phyloP scores from a whole-genome alignment of 2,888 invertebrate species.

The Escarpia spicata region DNA sequence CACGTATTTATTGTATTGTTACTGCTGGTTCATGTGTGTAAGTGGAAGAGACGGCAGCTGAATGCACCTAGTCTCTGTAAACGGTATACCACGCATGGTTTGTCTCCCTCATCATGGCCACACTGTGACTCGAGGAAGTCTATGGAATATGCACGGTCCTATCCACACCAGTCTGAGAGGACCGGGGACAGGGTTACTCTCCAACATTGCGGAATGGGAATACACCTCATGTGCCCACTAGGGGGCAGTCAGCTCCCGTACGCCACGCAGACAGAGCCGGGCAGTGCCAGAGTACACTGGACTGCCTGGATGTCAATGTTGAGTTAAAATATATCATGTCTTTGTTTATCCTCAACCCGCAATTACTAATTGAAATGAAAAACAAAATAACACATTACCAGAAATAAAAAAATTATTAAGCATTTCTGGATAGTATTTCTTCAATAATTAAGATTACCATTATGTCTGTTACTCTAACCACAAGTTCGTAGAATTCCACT shows the following conservation, averaged over 20 bases:
- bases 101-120: slow-evolving; percentile 2
- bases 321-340: not conserved
- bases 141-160: slow-evolving; percentile 16
- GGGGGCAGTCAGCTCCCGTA: not conserved
- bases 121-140: not conserved
- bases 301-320: not conserved
- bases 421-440: not conserved
- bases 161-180: not conserved
- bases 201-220: slow-evolving; percentile 13
- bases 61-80: not conserved
- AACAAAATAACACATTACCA: not conserved
- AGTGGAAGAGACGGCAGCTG: not conserved
- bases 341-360: not conserved
- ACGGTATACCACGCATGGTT: not conserved
- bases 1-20: not conserved
- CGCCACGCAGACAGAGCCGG: slow-evolving; percentile 3
- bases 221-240: slow-evolving; percentile 16
- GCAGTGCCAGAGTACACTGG: slow-evolving; percentile 16
- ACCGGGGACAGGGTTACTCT: not conserved
- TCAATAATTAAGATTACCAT: too few species aligned
- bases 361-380: not conserved
- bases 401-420: not conserved
- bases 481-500: too few species aligned
- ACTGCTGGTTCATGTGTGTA: not conserved
- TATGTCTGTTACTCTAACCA: too few species aligned